phyloP scores from a whole-genome alignment of 2,797 vertebrate genomes.

The Tympanoctomys barrerae region DNA sequence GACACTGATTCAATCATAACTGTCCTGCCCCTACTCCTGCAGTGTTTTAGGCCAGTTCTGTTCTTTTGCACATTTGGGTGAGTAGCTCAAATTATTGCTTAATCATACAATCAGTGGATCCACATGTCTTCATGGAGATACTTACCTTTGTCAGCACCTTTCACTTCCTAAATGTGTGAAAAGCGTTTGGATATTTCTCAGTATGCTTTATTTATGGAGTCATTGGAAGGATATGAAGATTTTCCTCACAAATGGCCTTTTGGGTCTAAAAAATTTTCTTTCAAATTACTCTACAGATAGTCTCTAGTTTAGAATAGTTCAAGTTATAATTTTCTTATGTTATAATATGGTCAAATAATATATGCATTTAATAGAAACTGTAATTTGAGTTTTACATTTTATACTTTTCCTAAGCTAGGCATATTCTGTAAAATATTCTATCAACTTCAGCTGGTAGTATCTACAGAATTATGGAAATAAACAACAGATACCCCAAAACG shows the following conservation, averaged over 20 bases:
- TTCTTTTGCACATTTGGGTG: background rate
- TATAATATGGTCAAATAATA: too few species aligned
- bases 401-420: background rate
- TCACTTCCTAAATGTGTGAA: background rate
- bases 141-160: background rate
- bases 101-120: background rate
- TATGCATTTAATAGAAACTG: background rate
- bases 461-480: too few species aligned
- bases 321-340: background rate
- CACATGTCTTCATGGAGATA: background rate
- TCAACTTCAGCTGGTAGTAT: background rate
- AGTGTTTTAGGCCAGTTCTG: background rate
- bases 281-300: background rate
- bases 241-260: background rate
- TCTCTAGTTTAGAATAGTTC: background rate
- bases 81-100: background rate
- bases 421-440: background rate
- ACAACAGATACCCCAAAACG: too few species aligned
- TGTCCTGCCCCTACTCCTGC: fast-evolving
- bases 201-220: background rate
- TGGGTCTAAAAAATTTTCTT: background rate
- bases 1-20: background rate
- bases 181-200: background rate
- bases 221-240: background rate
- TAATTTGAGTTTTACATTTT: background rate